Percentiles rank a stretch among this genome's conserved stretches.
These are phyloP conservation scores for Microplitis deprimator DNA, from an alignment of 2,888 invertebrate genomes.

Conservation along the genomic window DNA sequence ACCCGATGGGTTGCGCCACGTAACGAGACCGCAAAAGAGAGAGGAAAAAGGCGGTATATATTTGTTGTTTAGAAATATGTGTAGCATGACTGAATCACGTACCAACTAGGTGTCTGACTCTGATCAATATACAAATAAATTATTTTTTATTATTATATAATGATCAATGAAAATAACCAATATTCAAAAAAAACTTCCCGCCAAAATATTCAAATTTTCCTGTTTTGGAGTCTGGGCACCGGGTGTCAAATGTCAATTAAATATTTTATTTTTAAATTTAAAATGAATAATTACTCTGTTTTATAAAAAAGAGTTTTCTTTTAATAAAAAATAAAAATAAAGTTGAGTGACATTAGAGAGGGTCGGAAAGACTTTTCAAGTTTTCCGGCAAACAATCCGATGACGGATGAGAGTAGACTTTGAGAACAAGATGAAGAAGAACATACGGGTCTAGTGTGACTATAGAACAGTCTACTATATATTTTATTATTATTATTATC, in stretches of 20 bases:
- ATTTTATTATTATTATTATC: neutral
- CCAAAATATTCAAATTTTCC: too few relatives aligned
- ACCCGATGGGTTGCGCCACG: conserved; percentile 36
- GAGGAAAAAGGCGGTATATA: conserved; percentile 37
- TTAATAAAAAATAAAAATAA: conserved; percentile 12
- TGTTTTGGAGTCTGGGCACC: too few relatives aligned
- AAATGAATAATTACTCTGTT: neutral
- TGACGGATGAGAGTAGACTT: conserved; percentile 51
- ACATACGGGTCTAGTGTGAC: neutral
- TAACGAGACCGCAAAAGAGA: conserved; percentile 44
- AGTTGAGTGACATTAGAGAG: conserved; percentile 20
- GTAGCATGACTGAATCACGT: conserved; percentile 41
- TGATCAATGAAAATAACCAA: neutral
- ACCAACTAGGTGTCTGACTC: conserved; percentile 28
- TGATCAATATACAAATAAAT: conserved; percentile 15
- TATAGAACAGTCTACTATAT: neutral
- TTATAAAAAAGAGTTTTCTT: conserved; percentile 34
- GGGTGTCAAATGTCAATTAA: too few relatives aligned
- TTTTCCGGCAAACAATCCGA: conserved; percentile 53
- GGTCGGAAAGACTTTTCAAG: conserved; percentile 21
- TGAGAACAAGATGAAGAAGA: neutral
- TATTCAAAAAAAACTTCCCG: too few relatives aligned
- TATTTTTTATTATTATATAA: neutral
- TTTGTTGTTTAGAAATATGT: conserved; percentile 41
- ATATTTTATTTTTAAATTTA: neutral